Conservation (phyloP, 2,797 vertebrate genomes). For the Eulemur albifrons region DNA sequence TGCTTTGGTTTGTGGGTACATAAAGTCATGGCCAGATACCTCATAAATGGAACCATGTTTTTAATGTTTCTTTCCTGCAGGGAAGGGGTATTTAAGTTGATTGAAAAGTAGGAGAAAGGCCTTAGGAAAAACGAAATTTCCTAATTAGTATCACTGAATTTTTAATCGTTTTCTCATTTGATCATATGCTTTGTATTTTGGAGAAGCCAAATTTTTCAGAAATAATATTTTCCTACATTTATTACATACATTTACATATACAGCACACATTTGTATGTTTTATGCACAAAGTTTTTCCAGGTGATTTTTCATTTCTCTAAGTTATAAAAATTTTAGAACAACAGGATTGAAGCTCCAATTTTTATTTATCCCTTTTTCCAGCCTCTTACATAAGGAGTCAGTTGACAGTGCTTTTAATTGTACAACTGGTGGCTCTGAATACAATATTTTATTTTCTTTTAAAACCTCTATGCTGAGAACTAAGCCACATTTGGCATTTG, state of each 20-base stretch:
- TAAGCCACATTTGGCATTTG: not conserved
- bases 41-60: not conserved
- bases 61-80: not conserved
- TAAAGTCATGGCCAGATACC: not conserved
- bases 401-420: not conserved
- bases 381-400: not conserved
- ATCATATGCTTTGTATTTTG: not conserved
- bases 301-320: not conserved
- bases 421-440: not conserved
- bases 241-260: not conserved
- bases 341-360: not conserved
- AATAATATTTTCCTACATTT: not conserved
- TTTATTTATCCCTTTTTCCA: not conserved
- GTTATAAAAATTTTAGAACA: not conserved
- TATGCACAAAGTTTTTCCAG: not conserved
- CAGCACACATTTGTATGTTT: not conserved
- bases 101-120: conserved; percentile 12
- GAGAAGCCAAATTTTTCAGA: not conserved
- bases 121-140: conserved; percentile 10
- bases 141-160: not conserved
- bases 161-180: not conserved
- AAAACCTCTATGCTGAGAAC: not conserved
- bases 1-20: not conserved
- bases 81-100: not conserved
- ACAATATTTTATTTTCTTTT: conserved; percentile 37